Conservation (phyloP, 2,888 invertebrate species). For the Yponomeuta malinellus region DNA sequence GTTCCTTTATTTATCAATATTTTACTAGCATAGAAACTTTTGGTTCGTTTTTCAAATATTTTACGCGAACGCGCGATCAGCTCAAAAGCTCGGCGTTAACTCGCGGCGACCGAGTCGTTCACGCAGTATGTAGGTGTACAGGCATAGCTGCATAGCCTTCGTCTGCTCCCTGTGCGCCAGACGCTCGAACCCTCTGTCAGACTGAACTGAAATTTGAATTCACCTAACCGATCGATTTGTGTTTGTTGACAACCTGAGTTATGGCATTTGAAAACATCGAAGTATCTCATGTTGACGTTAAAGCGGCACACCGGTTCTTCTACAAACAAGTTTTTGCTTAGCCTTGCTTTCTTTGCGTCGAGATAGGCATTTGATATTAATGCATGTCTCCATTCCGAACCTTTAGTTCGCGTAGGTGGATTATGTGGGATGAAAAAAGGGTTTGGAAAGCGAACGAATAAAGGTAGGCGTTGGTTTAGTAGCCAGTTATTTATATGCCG, state of each 20-base stretch:
- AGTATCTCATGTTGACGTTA: background rate
- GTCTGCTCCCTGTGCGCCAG: constrained; percentile 60
- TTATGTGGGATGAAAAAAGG: constrained; percentile 8
- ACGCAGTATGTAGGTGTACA: constrained; percentile 40
- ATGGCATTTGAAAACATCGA: background rate
- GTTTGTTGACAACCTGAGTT: background rate
- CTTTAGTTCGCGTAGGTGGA: constrained; percentile 1
- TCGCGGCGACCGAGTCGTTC: constrained; percentile 49
- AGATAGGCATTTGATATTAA: background rate
- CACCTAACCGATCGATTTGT: constrained; percentile 24
- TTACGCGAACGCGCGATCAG: constrained; percentile 62
- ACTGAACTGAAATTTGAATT: constrained; percentile 40
- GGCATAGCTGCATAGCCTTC: constrained; percentile 48
- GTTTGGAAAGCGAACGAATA: constrained; percentile 10
- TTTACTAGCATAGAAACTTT: background rate
- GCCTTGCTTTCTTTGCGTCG: background rate
- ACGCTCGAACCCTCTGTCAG: constrained; percentile 56
- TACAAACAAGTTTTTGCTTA: background rate
- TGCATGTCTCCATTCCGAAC: background rate
- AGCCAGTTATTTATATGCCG: background rate
- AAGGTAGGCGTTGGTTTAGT: constrained; percentile 8
- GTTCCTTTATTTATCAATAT: background rate
- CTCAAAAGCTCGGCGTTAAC: constrained; percentile 64
- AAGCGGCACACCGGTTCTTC: background rate
- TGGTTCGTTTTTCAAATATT: constrained; percentile 7